phyloP scores from a whole-genome alignment of 1,140 invertebrate genomes.

The Papilio polyxenes region DNA sequence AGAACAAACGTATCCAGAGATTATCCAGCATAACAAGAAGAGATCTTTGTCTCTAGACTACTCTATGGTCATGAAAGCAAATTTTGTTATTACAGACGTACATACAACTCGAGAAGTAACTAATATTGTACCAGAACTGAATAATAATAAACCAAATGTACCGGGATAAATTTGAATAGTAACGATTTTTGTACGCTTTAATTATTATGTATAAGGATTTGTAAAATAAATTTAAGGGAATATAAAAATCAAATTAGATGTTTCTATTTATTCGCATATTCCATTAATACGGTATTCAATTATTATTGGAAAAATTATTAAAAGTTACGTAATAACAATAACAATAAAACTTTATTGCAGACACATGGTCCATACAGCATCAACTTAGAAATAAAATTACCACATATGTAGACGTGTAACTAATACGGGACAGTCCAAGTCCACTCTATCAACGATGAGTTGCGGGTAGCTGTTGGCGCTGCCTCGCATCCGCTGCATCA shows the following conservation, averaged over 20 bases:
- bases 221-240: neutral
- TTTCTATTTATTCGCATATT: neutral
- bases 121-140: constrained; percentile 6
- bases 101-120: neutral
- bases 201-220: neutral
- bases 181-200: neutral
- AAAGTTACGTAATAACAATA: too few species aligned
- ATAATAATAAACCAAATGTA: constrained; percentile 33
- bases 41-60: constrained; percentile 64
- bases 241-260: neutral
- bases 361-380: too few species aligned
- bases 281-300: neutral
- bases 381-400: too few species aligned
- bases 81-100: neutral
- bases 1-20: constrained; percentile 41
- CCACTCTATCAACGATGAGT: too few species aligned
- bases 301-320: too few species aligned
- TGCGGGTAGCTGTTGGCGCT: too few species aligned
- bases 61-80: constrained; percentile 36
- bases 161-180: neutral
- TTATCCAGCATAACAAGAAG: constrained; percentile 38
- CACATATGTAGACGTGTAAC: too few species aligned
- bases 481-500: too few species aligned
- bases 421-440: too few species aligned
- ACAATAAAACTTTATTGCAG: too few species aligned